Percentiles rank a stretch among this genome's conserved stretches.
phyloP scores from a whole-genome alignment of 2,113 vertebrate species.

The Mungos mungo region DNA sequence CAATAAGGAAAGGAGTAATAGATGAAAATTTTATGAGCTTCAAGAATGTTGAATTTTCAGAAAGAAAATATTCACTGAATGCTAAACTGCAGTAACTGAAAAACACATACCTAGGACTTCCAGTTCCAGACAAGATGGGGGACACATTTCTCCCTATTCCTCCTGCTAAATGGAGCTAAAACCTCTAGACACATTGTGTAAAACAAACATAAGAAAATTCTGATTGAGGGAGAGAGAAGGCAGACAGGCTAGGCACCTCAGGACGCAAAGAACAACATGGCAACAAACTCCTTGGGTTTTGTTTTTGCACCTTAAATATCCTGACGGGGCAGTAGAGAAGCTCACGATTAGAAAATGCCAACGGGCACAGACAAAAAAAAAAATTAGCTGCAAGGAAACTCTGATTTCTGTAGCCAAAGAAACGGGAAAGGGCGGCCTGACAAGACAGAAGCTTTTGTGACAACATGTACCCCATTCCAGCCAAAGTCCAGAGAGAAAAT shows the following conservation, averaged over 20 bases:
- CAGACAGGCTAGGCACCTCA: background rate
- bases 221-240: background rate
- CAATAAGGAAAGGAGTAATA: background rate
- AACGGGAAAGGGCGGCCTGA: background rate
- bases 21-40: background rate
- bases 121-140: background rate
- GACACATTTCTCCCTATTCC: background rate
- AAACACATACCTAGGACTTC: background rate
- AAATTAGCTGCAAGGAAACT: background rate
- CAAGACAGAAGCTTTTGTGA: background rate
- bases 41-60: background rate
- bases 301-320: background rate
- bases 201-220: background rate
- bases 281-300: background rate
- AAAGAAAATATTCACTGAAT: background rate
- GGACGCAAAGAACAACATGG: background rate
- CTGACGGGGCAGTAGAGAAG: background rate
- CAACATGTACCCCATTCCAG: background rate
- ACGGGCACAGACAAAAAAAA: background rate
- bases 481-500: background rate
- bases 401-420: background rate
- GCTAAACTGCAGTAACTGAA: background rate
- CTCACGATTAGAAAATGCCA: background rate
- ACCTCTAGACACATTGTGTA: background rate
- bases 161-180: background rate